phyloP scores from a whole-genome alignment of 1,140 invertebrate genomes.

The Caenorhabditis inopinata region DNA sequence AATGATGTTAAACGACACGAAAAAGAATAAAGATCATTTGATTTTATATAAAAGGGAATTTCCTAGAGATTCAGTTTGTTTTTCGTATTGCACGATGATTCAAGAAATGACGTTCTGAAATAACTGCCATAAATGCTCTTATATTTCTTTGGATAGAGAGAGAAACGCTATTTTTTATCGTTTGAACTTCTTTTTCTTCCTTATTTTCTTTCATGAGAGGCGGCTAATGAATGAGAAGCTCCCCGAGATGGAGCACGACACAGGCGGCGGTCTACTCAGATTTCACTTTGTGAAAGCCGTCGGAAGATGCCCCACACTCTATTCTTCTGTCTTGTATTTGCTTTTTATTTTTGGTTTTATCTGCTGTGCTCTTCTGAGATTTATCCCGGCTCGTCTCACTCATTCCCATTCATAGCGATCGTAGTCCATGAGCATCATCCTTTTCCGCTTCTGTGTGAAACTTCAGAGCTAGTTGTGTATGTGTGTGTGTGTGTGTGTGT shows the following conservation, averaged over 20 bases:
- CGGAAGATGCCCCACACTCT: constrained; percentile 28
- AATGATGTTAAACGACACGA: neutral
- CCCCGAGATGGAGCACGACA: constrained; percentile 5
- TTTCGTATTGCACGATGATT: too few relatives aligned
- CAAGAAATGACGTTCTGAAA: neutral
- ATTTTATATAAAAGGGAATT: neutral
- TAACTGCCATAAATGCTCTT: neutral
- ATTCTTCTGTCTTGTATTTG: constrained; percentile 24
- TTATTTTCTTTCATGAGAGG: constrained; percentile 11
- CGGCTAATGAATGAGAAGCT: constrained; percentile 28
- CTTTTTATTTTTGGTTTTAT: constrained; percentile 33
- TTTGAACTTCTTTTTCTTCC: neutral
- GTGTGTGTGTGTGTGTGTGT: neutral
- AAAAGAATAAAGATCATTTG: neutral
- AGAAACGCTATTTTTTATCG: neutral
- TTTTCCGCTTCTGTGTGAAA: too few relatives aligned
- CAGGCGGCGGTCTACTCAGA: constrained; percentile 21
- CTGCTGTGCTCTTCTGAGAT: constrained; percentile 10
- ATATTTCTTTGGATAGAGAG: neutral
- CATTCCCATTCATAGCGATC: neutral
- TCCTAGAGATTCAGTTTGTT: neutral
- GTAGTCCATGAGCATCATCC: neutral
- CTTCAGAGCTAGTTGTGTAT: too few relatives aligned
- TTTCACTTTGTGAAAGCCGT: constrained; percentile 30
- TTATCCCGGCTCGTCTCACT: constrained; percentile 17